These are phyloP conservation scores for Oegoconia quadripuncta DNA, from an alignment of 2,888 invertebrate species.

Conservation along the genomic window DNA sequence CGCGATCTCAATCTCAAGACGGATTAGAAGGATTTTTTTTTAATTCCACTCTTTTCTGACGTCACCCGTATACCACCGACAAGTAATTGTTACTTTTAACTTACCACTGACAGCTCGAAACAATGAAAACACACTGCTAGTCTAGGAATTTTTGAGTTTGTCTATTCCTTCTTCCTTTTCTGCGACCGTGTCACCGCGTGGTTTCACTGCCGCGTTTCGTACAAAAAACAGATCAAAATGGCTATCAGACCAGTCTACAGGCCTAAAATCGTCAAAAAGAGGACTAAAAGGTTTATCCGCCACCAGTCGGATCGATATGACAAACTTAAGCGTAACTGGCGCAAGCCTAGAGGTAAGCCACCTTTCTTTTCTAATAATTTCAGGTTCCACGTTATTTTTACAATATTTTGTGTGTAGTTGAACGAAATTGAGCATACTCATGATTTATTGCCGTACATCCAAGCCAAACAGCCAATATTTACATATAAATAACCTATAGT, in stretches of 20 bases:
- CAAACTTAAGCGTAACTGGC: constrained; percentile 98
- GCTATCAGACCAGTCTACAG: constrained; percentile 94
- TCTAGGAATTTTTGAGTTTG: constrained; percentile 59
- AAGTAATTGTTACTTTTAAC: constrained; percentile 12
- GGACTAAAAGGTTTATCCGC: constrained; percentile 98
- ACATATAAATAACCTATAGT: constrained; percentile 3
- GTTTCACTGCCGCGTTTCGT: constrained; percentile 64
- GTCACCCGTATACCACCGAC: constrained; percentile 25
- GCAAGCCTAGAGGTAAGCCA: constrained; percentile 93
- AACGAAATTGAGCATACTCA: not conserved
- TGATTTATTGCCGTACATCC: no score
- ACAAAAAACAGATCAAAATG: constrained; percentile 81
- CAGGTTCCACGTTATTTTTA: not conserved
- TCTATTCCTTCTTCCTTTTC: constrained; percentile 74
- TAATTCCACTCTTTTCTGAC: no score
- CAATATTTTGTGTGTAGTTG: not conserved
- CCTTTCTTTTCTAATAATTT: not conserved
- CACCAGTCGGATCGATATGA: constrained; percentile 99
- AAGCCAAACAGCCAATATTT: not conserved
- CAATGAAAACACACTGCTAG: constrained; percentile 43
- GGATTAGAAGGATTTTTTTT: no score
- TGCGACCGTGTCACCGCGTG: constrained; percentile 79
- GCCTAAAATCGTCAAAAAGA: constrained; percentile 96
- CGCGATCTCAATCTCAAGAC: no score
- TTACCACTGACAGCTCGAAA: constrained; percentile 15